Base-by-base conservation (phyloP, 2,797 vertebrate species). In the Hipposideros larvatus region DNA sequence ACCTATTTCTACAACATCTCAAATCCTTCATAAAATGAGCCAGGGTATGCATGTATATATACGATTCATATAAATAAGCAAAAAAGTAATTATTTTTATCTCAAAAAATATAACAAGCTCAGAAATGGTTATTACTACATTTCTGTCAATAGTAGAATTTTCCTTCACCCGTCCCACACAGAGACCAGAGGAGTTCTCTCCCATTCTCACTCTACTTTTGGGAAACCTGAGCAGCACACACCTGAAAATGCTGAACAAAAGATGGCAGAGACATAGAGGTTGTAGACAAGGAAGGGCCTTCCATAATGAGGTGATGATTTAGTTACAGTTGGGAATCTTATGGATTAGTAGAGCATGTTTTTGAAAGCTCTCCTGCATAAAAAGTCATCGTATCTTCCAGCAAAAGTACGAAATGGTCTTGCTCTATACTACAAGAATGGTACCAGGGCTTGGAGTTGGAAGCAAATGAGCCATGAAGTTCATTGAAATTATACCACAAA, bases 11-110 rank as follows among this genome's bases (percentile, higher is more conserved):
- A 18, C 7, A 63, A 55, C 5, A 75, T 24, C 24, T 85, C 48
- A 95, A 78, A 73, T 87, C 46, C 26, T 78, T 82, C 37, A 93
- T 86, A 85, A 92, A 88, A 68, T 92, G 18, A 80, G 5, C 14
- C 28, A 57, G 73, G 82, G 18, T 77, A 22, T 88, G 19, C 90
- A 2, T 57, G 28, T 73, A 3, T 75, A 24, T 43, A 6, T 57
- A 34, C 3, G 13, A 51, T 13, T 51, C 48, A 51, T 43, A 28
- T 95, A 73, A 82, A 48, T 34, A 65, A 84, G 48, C 66, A 87
- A 61, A 71, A 94, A 92, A 24, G 4, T 61, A 59, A 83, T 71
- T 65, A 71, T 11, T 34, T 31, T 92, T 8, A 80, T 87, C 41
- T 93, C 37, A 84, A 46, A 88, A 87, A 79, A 8, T 46, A 37